Evolutionary conservation across 2,888 invertebrate genomes (phyloP).

Genomic region (Sarcophaga rosellei): DNA sequence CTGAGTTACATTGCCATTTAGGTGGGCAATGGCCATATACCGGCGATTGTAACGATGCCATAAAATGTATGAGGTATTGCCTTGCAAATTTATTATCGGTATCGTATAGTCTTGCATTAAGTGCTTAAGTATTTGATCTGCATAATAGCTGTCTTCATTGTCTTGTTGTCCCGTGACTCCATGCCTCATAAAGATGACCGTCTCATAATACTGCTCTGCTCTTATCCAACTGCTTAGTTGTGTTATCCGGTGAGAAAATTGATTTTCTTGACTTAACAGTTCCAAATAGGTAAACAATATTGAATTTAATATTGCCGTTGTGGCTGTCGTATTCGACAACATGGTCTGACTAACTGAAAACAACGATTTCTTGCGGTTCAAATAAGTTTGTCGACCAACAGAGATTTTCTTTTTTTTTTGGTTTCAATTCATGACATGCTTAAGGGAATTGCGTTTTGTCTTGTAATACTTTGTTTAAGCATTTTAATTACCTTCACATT

Average conservation of each 20-base stretch:
- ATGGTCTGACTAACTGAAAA: constrained; percentile 3
- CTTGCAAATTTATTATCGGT: constrained; percentile 12
- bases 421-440: neutral
- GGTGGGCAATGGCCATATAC: constrained; percentile 20
- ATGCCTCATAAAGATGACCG: constrained; percentile 25
- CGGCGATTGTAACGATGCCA: constrained; percentile 18
- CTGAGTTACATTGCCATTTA: neutral
- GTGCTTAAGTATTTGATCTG: neutral
- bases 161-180: neutral
- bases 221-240: constrained; percentile 1
- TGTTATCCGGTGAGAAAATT: neutral
- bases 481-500: too few species aligned
- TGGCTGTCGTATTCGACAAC: neutral
- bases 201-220: constrained; percentile 10
- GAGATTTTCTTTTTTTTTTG: neutral
- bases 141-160: neutral
- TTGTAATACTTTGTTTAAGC: too few species aligned
- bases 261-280: constrained; percentile 21
- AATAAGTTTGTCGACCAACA: neutral
- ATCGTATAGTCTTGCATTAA: neutral
- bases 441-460: too few species aligned
- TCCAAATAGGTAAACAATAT: constrained; percentile 30
- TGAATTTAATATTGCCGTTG: constrained; percentile 2
- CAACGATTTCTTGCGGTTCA: neutral
- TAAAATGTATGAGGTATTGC: neutral